phyloP scores from a whole-genome alignment of 2,888 invertebrate genomes.

The Microdon myrmicae region DNA sequence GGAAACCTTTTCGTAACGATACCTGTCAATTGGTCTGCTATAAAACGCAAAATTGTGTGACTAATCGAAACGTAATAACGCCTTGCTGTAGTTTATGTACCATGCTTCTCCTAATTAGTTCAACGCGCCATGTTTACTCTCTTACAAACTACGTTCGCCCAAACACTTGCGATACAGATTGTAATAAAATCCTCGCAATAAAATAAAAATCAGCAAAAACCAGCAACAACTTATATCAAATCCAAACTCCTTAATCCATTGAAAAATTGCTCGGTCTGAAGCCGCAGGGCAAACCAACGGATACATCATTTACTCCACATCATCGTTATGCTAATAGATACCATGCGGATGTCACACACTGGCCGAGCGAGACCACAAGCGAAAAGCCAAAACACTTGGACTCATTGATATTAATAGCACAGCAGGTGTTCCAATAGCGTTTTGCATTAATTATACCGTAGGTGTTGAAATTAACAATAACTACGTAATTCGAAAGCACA shows the following conservation, averaged over 20 bases:
- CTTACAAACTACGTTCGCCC: no score
- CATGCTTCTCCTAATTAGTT: no score
- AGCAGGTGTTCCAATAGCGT: constrained; percentile 39
- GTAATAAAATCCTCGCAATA: no score
- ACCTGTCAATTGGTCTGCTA: no score
- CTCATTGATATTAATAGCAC: constrained; percentile 49
- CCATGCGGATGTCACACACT: constrained; percentile 23
- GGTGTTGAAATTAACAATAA: constrained; percentile 46
- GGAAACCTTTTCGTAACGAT: no score
- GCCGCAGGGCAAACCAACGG: no score
- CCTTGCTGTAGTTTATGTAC: no score
- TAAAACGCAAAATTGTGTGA: no score
- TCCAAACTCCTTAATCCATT: constrained; percentile 26
- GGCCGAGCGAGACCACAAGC: constrained; percentile 13
- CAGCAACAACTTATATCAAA: constrained; percentile 14
- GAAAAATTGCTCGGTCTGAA: constrained; percentile 23
- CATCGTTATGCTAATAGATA: not conserved
- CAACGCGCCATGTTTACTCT: no score
- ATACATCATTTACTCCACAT: constrained; percentile 14
- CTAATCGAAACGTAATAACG: no score
- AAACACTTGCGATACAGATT: no score
- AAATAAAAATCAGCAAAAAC: not conserved
- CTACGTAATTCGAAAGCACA: constrained; percentile 6
- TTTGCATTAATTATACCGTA: constrained; percentile 40
- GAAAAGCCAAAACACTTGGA: constrained; percentile 26